Base-by-base conservation (phyloP, 2,888 invertebrate species). In the Ceramica pisi region DNA sequence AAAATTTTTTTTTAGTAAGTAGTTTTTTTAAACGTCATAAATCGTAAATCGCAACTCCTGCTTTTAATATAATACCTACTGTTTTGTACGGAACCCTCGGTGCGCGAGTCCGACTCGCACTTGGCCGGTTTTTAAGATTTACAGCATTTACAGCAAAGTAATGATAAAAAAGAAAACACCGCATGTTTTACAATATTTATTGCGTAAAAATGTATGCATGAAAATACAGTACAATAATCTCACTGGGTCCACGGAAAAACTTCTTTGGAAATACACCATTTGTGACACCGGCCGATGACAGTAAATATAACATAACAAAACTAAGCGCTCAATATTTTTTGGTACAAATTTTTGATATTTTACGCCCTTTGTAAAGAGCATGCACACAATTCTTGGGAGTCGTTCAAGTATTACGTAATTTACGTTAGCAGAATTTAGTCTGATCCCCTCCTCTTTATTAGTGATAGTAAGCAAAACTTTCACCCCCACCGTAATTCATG, bases 191-290 rank as follows among this genome's bases (percentile, higher is more conserved):
- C 16, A 51, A 62, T 69, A 57, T 90, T 87, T 89, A 89, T 89
- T 90, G 85, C 80, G 77, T 89, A 83, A 83, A 87, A 88, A 86
- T 67, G 73, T 86, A 85, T 89, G 85, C 86, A 85, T 84, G 82
- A 88, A 87, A 89, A 86, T 85, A 87, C 86, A 87, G 78, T 75
- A 78, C 67, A 78, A 85, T 84, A 84, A 86, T 87, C 83, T 87
- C 86, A 87, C 81, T 81, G 67, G 44, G 57, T 81, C 64, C 55
- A 70, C 70, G 59, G 67, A 67, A 62, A 82, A 55, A 75, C n/a
- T n/a, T 83, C 68, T 84, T 85, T 82, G 71, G 74, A 78, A 67
- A 75, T 66, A 60, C 41, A 69, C 12, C 21, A 44, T 55, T 73
- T 69, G 68, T 69, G 69, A 70, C 61, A 63, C 23, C 35, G 10